Conservation (phyloP, 1,140 invertebrate species). For the Platyscapa corneri region DNA sequence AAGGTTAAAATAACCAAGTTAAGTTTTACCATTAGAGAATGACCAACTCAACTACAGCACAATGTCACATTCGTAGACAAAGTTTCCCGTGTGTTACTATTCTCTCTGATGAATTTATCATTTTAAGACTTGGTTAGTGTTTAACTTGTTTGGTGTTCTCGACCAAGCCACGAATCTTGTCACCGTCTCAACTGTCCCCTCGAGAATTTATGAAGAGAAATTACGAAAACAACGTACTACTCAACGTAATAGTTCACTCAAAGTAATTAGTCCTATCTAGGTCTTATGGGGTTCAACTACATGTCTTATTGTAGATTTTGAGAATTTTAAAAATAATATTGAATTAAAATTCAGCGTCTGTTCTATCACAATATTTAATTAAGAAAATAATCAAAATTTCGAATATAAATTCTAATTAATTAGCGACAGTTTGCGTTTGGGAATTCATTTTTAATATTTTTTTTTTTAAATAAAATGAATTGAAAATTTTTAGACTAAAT, state of each 20-base stretch:
- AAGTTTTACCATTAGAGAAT: conserved; percentile 20
- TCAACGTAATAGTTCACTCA: neutral
- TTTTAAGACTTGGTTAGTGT: conserved; percentile 47
- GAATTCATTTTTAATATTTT: no score
- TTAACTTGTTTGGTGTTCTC: conserved; percentile 28
- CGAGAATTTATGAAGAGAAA: conserved; percentile 45
- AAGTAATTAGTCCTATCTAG: conserved; percentile 42
- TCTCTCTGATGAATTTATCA: conserved; percentile 49
- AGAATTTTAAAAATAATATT: neutral
- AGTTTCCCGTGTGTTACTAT: neutral
- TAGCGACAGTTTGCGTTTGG: no score
- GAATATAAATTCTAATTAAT: no score
- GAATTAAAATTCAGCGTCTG: neutral
- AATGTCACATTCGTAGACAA: neutral
- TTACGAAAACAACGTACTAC: neutral
- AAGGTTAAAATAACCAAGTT: conserved; percentile 27
- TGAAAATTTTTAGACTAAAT: no score
- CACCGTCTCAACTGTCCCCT: conserved; percentile 32
- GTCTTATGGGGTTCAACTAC: conserved; percentile 24
- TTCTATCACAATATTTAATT: neutral
- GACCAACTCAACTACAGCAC: neutral
- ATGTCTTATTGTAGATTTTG: neutral
- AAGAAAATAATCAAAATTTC: neutral
- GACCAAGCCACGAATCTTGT: conserved; percentile 33
- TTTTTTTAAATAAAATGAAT: no score